A percentile compares a stretch with the other conserved stretches of the same genome.
Conservation (phyloP, 1,140 invertebrate genomes). For the Teleopsis dalmanni region DNA sequence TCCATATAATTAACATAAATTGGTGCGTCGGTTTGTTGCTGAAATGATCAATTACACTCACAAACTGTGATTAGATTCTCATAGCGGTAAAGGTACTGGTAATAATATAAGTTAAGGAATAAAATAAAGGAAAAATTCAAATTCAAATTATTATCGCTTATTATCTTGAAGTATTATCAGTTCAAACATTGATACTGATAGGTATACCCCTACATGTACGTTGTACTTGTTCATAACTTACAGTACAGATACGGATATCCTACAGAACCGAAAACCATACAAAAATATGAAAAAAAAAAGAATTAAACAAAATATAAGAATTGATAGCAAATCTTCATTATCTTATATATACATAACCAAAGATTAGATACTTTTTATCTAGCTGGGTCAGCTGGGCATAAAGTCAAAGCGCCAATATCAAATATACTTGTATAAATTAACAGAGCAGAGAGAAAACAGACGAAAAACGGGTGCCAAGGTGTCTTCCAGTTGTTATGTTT, state of each 20-base stretch:
- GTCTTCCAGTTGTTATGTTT: too few species aligned
- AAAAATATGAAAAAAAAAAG: too few species aligned
- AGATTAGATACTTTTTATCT: constrained; percentile 46
- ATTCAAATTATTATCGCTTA: constrained; percentile 46
- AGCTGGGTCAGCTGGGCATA: constrained; percentile 32
- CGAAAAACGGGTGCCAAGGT: too few species aligned
- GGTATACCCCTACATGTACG: constrained; percentile 21
- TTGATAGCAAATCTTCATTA: constrained; percentile 46
- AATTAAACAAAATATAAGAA: constrained; percentile 18
- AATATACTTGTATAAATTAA: too few species aligned
- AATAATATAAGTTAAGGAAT: constrained; percentile 13
- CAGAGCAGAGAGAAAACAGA: too few species aligned
- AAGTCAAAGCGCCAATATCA: background rate
- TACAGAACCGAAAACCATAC: too few species aligned
- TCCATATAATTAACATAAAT: too few species aligned
- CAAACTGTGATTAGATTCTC: constrained; percentile 27
- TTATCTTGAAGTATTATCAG: constrained; percentile 45
- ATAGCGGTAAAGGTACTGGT: constrained; percentile 8
- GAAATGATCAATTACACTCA: constrained; percentile 44
- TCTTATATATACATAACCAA: constrained; percentile 43
- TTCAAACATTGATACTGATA: constrained; percentile 33
- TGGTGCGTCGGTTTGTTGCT: too few species aligned
- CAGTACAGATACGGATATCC: constrained; percentile 28
- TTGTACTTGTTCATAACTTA: background rate
- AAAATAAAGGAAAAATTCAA: constrained; percentile 21